Percentiles rank a stretch among this genome's conserved stretches.
Conservation (phyloP, 2,888 invertebrate species). For the Ormyrus rosae region DNA sequence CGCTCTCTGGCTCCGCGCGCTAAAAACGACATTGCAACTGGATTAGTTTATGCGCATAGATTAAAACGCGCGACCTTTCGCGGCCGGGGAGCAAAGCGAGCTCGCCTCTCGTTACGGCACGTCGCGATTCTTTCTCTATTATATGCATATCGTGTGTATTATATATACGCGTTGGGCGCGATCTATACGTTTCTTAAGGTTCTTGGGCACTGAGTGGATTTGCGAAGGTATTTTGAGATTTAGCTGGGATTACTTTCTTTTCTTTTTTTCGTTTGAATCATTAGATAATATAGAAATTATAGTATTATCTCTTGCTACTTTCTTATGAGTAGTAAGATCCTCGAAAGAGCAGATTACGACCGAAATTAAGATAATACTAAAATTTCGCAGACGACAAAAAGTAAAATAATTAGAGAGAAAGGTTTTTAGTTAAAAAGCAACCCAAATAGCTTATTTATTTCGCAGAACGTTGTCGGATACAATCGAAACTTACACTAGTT, state of each 20-base stretch:
- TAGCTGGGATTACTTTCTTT: no score
- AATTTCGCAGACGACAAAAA: not conserved
- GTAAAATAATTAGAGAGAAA: not conserved
- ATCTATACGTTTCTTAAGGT: no score
- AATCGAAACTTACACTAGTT: slow-evolving; percentile 55
- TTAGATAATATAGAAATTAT: no score
- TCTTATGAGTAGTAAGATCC: no score
- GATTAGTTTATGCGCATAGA: slow-evolving; percentile 44
- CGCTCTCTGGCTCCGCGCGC: not conserved
- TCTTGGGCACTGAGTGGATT: no score
- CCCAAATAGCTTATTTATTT: slow-evolving; percentile 5
- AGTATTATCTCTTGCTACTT: no score
- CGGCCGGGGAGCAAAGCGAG: not conserved
- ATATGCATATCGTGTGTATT: no score
- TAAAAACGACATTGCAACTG: slow-evolving; percentile 44
- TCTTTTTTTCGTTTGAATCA: no score
- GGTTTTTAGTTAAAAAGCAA: slow-evolving; percentile 4
- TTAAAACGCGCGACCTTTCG: slow-evolving; percentile 40
- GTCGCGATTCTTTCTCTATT: not conserved
- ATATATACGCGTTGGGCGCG: no score
- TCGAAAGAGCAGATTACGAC: no score
- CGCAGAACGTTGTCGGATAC: not conserved
- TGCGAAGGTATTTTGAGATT: no score
- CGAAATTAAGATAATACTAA: no score
- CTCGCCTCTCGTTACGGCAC: not conserved